Conservation (phyloP, 2,888 invertebrate genomes). For the Drymonia ruficornis region DNA sequence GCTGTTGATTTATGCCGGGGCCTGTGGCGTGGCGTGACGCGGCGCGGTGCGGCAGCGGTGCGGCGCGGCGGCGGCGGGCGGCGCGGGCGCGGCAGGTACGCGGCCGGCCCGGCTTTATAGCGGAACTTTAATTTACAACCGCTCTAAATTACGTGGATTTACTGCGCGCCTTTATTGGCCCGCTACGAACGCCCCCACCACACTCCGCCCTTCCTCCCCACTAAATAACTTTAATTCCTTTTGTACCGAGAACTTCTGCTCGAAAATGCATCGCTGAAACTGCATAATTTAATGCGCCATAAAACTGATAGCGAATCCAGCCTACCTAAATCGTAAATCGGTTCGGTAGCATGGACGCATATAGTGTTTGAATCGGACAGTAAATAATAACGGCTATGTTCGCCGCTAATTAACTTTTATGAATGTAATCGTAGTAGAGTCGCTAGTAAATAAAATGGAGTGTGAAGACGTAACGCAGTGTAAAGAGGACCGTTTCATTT, state of each 20-base stretch:
- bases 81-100: slow-evolving; percentile 73
- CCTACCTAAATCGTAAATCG: slow-evolving; percentile 37
- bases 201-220: slow-evolving; percentile 56
- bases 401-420: slow-evolving; percentile 39
- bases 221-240: slow-evolving; percentile 41
- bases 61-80: slow-evolving; percentile 42
- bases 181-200: slow-evolving; percentile 66
- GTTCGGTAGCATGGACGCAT: slow-evolving; percentile 31
- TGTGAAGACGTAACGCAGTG: slow-evolving; percentile 29
- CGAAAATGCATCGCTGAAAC: slow-evolving; percentile 58
- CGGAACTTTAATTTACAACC: slow-evolving; percentile 82
- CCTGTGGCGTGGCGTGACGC: slow-evolving; percentile 54
- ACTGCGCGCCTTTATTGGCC: slow-evolving; percentile 83
- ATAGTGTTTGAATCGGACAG: slow-evolving; percentile 30
- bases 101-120: slow-evolving; percentile 74
- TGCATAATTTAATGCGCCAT: slow-evolving; percentile 61
- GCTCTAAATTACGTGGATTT: slow-evolving; percentile 85
- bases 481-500: slow-evolving; percentile 25
- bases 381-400: slow-evolving; percentile 36
- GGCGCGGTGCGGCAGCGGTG: slow-evolving; percentile 40
- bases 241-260: slow-evolving; percentile 56
- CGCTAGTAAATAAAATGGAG: slow-evolving; percentile 28
- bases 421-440: slow-evolving; percentile 22
- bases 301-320: slow-evolving; percentile 55
- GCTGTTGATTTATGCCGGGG: slow-evolving; percentile 51